Evolutionary conservation across 2,797 vertebrate species (phyloP), one percentile per base, ranked within the genome.

Genomic region (Emys orbicularis): DNA sequence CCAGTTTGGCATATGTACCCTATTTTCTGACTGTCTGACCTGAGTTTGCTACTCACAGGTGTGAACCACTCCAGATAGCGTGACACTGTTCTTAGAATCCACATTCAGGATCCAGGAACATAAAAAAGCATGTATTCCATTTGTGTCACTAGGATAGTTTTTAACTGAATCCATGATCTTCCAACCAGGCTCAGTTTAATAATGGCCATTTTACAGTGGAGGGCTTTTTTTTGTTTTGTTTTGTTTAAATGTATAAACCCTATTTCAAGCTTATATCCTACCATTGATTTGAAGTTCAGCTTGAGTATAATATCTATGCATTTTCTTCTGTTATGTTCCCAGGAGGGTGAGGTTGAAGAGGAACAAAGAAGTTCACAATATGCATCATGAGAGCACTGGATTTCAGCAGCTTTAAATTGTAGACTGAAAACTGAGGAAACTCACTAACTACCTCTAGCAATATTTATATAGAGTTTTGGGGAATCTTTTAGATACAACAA

Each of bases 401-500:
- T 6, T 49, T 2, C 25, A 86, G 13, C 2, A 11, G 56, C 81
- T 77, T 77, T 27, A 79, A 13, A 5, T 53, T 50, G 4, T 4
- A 86, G 72, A 8, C 37, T n/a, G 21, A 27, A 74, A 86, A 12
- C 81, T 34, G 0, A 11, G 15, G 65, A 6, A 89, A 57, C 56
- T 19, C 9, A 47, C 61, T 8, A 81, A 83, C 8, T 34, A 65
- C 72, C 1, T 65, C 8, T 5, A 2, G 0, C 1, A 5, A 54
- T 2, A 59, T 56, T 79, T 34, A 85, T 19, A n/a, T 23, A 41
- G 65, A 37, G 13, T 37, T 79, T 37, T 77, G 6, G 5, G 9
- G 4, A 83, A 13, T 72, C 16, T 72, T 37, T n/a, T n/a, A 68
- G 8, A 68, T 57, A 7, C 27, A 37, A 7, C 25, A 37, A 31